Evolutionary conservation across 2,113 vertebrate species (phyloP).

Genomic region (Struthio camelus): DNA sequence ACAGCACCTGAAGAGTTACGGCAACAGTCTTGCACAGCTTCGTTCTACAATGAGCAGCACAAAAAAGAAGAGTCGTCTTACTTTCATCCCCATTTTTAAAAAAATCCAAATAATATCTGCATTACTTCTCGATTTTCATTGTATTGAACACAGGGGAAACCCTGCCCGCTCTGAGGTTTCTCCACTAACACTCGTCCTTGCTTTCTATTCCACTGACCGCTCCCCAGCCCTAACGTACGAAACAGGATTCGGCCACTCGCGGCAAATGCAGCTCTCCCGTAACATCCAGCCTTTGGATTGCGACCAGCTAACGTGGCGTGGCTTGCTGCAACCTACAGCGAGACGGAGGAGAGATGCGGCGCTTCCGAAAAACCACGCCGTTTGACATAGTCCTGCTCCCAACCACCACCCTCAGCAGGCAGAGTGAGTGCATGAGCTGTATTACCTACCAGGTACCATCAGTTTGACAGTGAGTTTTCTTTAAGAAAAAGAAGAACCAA

Average conservation of each 20-base stretch:
- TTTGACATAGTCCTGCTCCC: background rate
- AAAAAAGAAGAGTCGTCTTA: background rate
- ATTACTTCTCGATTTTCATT: background rate
- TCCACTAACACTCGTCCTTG: background rate
- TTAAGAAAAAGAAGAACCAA: constrained; percentile 54
- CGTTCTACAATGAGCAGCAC: rapidly evolving
- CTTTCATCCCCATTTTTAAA: background rate
- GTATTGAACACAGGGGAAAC: background rate
- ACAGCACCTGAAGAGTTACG: background rate
- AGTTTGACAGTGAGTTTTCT: constrained; percentile 20
- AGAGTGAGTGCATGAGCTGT: background rate
- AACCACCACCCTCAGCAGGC: background rate
- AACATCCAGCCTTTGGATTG: background rate
- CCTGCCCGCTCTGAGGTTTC: background rate
- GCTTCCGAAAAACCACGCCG: background rate
- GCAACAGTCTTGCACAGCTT: background rate
- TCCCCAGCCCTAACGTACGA: background rate
- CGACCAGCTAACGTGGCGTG: background rate
- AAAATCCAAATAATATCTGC: background rate
- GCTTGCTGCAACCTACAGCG: no score
- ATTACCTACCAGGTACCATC: background rate
- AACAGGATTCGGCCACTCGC: background rate
- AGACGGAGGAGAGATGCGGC: background rate
- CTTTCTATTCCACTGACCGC: background rate
- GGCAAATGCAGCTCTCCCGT: background rate